phyloP scores from a whole-genome alignment of 1,140 invertebrate species.

The Yoshiicerus persimilis region DNA sequence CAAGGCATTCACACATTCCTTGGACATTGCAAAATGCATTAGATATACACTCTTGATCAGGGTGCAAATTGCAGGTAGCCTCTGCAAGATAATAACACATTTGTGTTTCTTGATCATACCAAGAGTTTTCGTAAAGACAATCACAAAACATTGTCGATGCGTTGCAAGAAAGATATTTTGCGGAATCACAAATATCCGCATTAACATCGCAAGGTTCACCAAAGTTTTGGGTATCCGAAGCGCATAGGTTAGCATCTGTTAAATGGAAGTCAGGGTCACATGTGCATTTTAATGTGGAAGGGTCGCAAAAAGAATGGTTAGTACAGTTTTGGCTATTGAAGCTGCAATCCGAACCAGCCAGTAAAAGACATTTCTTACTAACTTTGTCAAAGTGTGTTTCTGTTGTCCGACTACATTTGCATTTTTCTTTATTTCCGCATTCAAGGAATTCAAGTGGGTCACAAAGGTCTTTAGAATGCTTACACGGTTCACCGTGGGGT shows the following conservation, averaged over 20 bases:
- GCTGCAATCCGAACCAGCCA: neutral
- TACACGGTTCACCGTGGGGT: neutral
- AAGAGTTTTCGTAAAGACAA: neutral
- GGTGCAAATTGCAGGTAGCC: neutral
- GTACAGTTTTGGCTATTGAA: neutral
- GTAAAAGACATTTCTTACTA: neutral
- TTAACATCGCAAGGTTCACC: neutral
- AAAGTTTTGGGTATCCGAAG: neutral
- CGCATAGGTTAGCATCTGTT: neutral
- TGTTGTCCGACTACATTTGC: neutral
- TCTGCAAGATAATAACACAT: neutral
- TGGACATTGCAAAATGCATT: neutral
- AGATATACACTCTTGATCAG: neutral
- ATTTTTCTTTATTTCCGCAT: neutral
- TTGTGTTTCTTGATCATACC: neutral
- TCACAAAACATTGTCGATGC: neutral
- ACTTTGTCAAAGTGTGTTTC: neutral
- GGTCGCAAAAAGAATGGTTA: neutral
- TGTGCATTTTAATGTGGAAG: neutral
- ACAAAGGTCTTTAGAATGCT: neutral
- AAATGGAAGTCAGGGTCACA: neutral
- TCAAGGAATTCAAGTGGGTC: neutral
- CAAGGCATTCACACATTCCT: too few species aligned
- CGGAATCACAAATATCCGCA: neutral
- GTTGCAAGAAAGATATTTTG: neutral